phyloP scores from a whole-genome alignment of 2,888 invertebrate species.

The Ophraella communa region DNA sequence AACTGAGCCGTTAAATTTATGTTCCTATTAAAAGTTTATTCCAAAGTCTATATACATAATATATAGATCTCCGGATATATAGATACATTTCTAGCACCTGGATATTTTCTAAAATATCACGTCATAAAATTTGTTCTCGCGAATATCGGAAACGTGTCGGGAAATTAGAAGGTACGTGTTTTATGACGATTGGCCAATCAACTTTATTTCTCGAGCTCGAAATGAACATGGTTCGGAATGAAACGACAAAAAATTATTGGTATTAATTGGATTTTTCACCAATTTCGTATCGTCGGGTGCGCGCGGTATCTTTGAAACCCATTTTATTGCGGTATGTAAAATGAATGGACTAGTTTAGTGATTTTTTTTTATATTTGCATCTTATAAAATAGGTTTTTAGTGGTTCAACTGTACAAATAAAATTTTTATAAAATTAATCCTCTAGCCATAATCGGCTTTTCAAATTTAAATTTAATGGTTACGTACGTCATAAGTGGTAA shows the following conservation, averaged over 20 bases:
- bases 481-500: no score
- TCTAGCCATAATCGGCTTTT: no score
- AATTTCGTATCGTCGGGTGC: background rate
- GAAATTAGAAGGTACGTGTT: slow-evolving; percentile 19
- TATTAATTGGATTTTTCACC: slow-evolving; percentile 19
- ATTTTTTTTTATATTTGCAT: no score
- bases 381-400: no score
- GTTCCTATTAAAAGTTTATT: no score
- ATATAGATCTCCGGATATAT: no score
- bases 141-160: background rate
- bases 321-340: background rate
- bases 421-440: no score
- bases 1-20: no score
- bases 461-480: no score
- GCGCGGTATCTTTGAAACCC: slow-evolving; percentile 1
- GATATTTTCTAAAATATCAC: background rate
- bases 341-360: no score
- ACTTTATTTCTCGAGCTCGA: slow-evolving; percentile 13
- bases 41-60: no score
- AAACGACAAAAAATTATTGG: slow-evolving; percentile 13
- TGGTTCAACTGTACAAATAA: no score
- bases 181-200: slow-evolving; percentile 15
- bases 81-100: background rate
- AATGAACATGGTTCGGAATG: slow-evolving; percentile 10
- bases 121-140: background rate